phyloP scores from a whole-genome alignment of 2,888 invertebrate genomes.

The Tipula lateralis region DNA sequence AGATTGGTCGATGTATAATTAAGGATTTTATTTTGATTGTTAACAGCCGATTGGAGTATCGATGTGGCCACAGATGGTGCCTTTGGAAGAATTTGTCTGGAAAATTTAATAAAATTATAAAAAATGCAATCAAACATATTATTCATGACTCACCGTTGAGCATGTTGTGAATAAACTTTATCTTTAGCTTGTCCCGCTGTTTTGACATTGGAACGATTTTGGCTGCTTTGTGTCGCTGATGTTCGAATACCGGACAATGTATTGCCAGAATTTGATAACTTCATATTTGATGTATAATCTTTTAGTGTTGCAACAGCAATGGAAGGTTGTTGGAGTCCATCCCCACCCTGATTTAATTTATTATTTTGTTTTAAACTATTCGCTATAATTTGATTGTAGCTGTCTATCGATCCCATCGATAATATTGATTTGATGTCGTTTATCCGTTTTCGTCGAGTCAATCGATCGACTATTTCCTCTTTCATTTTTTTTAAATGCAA shows the following conservation, averaged over 20 bases:
- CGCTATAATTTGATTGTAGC: background rate
- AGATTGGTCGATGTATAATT: background rate
- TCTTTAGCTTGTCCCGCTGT: conserved; percentile 41
- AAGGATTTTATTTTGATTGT: conserved; percentile 6
- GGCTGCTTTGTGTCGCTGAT: conserved; percentile 39
- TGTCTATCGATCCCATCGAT: conserved; percentile 36
- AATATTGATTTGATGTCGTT: conserved; percentile 45
- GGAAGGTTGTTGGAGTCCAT: background rate
- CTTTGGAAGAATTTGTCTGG: conserved; percentile 49
- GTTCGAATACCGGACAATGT: background rate
- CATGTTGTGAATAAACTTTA: conserved; percentile 41
- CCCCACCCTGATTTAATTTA: background rate
- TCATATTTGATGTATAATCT: background rate
- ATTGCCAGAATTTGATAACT: background rate
- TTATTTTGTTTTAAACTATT: conserved; percentile 31
- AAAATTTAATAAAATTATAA: conserved; percentile 34
- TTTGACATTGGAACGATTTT: conserved; percentile 43
- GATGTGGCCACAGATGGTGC: conserved; percentile 35
- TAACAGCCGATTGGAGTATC: background rate
- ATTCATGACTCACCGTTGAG: conserved; percentile 43
- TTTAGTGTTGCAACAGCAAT: conserved; percentile 30
- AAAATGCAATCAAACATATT: background rate
- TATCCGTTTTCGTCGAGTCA: conserved; percentile 65
- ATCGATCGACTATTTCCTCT: conserved; percentile 69
- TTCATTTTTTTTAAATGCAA: conserved; percentile 77